Percentiles rank a stretch among this genome's conserved stretches.
These are phyloP conservation scores for Ceyx melanurus DNA, from an alignment of 2,113 vertebrate species.

Conservation along the genomic window DNA sequence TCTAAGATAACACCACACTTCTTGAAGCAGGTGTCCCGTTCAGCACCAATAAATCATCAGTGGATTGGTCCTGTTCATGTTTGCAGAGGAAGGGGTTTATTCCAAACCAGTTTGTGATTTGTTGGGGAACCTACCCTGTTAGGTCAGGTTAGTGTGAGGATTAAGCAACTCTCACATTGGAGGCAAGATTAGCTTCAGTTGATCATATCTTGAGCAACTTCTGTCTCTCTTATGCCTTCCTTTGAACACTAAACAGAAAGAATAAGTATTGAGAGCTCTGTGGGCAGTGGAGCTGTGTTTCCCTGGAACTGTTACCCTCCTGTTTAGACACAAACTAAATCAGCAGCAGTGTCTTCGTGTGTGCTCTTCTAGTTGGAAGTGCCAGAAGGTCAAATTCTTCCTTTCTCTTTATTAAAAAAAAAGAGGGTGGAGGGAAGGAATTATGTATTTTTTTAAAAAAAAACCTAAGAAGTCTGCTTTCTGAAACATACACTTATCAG, in stretches of 20 bases:
- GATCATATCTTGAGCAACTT: not conserved
- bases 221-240: not conserved
- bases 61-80: not conserved
- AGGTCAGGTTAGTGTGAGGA: not conserved
- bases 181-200: not conserved
- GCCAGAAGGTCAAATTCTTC: not conserved
- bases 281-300: not conserved
- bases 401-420: not conserved
- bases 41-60: not conserved
- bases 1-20: not conserved
- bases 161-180: not conserved
- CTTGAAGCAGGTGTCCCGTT: not conserved
- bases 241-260: not conserved
- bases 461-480: not conserved
- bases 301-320: not conserved
- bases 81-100: not conserved
- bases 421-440: fast-evolving
- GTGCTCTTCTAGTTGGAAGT: not conserved
- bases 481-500: not conserved
- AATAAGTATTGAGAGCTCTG: not conserved
- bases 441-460: not conserved
- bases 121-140: not conserved
- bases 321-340: not conserved
- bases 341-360: not conserved
- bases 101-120: not conserved